Evolutionary conservation across 2,797 vertebrate species (phyloP).

Genomic region (Ibycter americanus): DNA sequence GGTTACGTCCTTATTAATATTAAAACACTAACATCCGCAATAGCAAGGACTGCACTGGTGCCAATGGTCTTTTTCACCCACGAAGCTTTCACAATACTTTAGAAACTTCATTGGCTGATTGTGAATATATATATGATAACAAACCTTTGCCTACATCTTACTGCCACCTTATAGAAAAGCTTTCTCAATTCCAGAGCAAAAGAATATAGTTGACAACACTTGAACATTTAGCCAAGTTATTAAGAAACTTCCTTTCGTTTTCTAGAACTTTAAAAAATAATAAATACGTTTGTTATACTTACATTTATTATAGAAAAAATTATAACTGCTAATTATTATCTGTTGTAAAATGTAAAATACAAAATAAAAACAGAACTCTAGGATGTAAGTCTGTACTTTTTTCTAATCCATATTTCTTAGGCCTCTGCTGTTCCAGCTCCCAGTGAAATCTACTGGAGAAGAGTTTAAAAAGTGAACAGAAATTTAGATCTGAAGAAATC

Average conservation of each 20-base stretch:
- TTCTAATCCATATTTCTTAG: not conserved
- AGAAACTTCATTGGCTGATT: not conserved
- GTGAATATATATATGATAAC: not conserved
- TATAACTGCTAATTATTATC: not conserved
- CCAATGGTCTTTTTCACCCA: not conserved
- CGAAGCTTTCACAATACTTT: not conserved
- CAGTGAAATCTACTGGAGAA: not conserved
- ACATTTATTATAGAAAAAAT: not conserved
- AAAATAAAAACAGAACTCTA: not conserved
- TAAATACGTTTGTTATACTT: not conserved
- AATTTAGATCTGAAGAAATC: not conserved
- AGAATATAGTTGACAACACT: not conserved
- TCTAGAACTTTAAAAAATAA: not conserved
- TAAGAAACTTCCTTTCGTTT: not conserved
- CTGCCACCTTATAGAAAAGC: not conserved
- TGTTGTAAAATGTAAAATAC: not conserved
- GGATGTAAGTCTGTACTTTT: not conserved
- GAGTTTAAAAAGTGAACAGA: not conserved
- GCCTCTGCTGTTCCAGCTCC: not conserved
- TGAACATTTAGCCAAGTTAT: not conserved
- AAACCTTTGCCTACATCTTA: not conserved
- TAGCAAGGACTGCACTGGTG: not conserved
- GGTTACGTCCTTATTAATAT: not conserved
- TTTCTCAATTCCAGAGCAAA: not conserved
- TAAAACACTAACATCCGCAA: not conserved